A percentile compares a stretch with the other conserved stretches of the same genome.
Evolutionary conservation across 2,113 vertebrate species (phyloP).

Genomic region (Brachionichthys hirsutus): DNA sequence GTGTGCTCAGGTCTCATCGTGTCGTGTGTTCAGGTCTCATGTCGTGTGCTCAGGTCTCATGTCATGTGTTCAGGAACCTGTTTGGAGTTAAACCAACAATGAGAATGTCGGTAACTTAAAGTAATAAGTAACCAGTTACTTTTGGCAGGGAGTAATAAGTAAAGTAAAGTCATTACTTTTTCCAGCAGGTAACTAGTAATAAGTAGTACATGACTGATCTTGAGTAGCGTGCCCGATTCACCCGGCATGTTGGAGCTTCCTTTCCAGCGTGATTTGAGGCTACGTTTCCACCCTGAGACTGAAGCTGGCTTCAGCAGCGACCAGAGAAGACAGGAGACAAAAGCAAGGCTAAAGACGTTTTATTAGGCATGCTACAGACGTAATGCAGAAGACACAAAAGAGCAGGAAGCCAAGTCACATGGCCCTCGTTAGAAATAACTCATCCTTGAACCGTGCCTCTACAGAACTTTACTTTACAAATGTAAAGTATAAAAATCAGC

Average conservation of each 20-base stretch:
- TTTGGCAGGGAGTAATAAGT: too few relatives aligned
- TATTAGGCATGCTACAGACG: slow-evolving; percentile 99
- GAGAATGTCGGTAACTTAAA: too few relatives aligned
- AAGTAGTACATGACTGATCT: too few relatives aligned
- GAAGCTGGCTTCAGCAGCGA: slow-evolving; percentile 82
- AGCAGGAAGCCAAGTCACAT: slow-evolving; percentile 85
- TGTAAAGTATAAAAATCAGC: slow-evolving; percentile 88
- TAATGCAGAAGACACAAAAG: slow-evolving; percentile 85
- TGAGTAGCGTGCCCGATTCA: too few relatives aligned
- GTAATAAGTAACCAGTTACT: too few relatives aligned
- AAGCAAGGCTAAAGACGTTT: slow-evolving; percentile 89
- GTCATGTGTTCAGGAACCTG: too few relatives aligned
- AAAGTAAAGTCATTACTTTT: too few relatives aligned
- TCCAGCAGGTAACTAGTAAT: too few relatives aligned
- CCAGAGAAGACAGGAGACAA: slow-evolving; percentile 76
- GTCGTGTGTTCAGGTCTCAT: too few relatives aligned
- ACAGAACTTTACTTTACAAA: slow-evolving; percentile 89
- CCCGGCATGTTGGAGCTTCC: slow-evolving; percentile 18
- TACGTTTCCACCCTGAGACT: slow-evolving; percentile 81
- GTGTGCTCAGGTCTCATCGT: too few relatives aligned
- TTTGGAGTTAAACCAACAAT: too few relatives aligned
- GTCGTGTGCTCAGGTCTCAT: too few relatives aligned
- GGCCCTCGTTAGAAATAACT: slow-evolving; percentile 86
- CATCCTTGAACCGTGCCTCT: slow-evolving; percentile 93
- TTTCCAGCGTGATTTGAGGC: slow-evolving; percentile 67